These are phyloP conservation scores for Pocota personata DNA, from an alignment of 2,888 invertebrate species.

Conservation along the genomic window DNA sequence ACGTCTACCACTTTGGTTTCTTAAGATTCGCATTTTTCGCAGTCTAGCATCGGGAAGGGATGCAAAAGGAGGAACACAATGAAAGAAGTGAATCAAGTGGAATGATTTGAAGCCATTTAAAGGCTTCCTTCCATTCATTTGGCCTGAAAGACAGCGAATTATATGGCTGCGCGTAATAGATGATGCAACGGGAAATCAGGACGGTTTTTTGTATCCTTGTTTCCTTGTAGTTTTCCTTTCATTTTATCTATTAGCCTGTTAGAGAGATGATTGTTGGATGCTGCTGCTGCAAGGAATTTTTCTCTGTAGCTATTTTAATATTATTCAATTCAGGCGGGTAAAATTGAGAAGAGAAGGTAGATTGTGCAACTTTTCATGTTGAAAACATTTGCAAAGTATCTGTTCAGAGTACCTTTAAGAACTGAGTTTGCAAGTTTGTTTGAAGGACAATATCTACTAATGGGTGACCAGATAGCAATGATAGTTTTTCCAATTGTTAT, in stretches of 20 bases:
- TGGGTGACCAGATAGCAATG: no score
- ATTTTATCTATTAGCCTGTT: constrained; percentile 49
- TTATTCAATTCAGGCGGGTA: constrained; percentile 35
- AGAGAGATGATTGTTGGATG: constrained; percentile 31
- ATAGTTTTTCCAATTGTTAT: no score
- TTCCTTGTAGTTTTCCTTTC: background rate
- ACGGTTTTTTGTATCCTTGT: constrained; percentile 34
- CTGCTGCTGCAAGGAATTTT: constrained; percentile 16
- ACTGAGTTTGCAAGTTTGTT: no score
- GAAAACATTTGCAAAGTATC: no score
- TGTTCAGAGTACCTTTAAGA: no score
- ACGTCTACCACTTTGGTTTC: constrained; percentile 35
- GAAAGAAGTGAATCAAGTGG: constrained; percentile 63
- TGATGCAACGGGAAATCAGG: background rate
- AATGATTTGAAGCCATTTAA: constrained; percentile 65
- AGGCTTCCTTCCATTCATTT: constrained; percentile 49
- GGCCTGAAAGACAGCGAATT: constrained; percentile 20
- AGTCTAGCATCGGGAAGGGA: constrained; percentile 22
- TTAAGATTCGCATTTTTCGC: constrained; percentile 59
- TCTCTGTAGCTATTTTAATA: constrained; percentile 43
- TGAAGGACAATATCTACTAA: no score
- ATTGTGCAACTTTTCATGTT: no score
- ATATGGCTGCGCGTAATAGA: constrained; percentile 6
- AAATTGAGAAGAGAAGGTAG: background rate
- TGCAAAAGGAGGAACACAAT: constrained; percentile 1